Percentiles rank a stretch among this genome's conserved stretches.
Conservation (phyloP, 2,888 invertebrate genomes). For the Tholera decimalis region DNA sequence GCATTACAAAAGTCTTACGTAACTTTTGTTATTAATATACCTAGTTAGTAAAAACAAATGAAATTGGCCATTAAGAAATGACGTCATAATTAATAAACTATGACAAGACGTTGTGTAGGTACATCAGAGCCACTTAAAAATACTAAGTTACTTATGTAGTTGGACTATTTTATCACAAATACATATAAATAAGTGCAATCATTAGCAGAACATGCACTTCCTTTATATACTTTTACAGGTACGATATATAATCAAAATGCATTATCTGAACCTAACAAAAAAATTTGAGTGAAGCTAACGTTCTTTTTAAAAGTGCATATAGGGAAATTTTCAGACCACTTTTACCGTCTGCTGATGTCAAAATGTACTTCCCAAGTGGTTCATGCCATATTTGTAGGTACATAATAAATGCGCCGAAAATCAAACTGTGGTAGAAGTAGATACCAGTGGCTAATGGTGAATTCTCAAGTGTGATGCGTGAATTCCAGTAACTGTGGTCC, state of each 20-base stretch:
- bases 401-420: too few species aligned
- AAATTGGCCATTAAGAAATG: background rate
- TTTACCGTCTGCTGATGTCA: background rate
- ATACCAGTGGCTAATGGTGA: too few species aligned
- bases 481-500: too few species aligned
- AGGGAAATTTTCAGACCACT: background rate
- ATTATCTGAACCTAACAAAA: background rate
- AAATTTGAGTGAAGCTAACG: too few species aligned
- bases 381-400: background rate
- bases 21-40: background rate
- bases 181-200: constrained; percentile 1
- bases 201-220: constrained; percentile 1
- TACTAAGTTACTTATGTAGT: constrained; percentile 6
- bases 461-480: too few species aligned
- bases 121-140: background rate
- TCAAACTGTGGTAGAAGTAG: too few species aligned
- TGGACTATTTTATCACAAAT: constrained; percentile 8
- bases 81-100: background rate
- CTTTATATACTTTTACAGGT: background rate
- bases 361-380: background rate
- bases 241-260: background rate
- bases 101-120: background rate
- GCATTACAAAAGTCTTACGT: background rate
- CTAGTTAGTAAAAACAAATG: constrained; percentile 4
- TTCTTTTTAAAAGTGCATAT: background rate